Evolutionary conservation across 2,797 vertebrate species (phyloP).

Genomic region (Aeoliscus strigatus): DNA sequence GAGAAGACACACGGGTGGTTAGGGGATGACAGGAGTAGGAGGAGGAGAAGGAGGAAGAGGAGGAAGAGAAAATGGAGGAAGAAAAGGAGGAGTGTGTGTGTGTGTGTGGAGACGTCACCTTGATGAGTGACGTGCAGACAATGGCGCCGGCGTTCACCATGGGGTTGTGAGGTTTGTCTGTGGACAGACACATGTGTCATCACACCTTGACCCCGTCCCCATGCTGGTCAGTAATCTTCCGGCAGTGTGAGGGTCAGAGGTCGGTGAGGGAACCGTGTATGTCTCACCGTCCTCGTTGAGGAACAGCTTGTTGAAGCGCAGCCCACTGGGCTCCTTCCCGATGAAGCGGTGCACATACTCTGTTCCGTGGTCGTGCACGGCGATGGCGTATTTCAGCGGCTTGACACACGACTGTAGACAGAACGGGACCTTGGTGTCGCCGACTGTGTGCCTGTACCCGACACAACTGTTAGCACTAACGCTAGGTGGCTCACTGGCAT

Average conservation of each 20-base stretch:
- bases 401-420: slow-evolving; percentile 98
- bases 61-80: too few relatives aligned
- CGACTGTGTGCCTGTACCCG: slow-evolving; percentile 85
- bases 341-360: slow-evolving; percentile 97
- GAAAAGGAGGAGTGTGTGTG: too few relatives aligned
- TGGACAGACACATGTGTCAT: too few relatives aligned
- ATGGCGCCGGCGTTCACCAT: slow-evolving; percentile 99
- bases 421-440: slow-evolving; percentile 98
- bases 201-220: too few relatives aligned
- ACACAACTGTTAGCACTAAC: too few relatives aligned
- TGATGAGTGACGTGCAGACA: slow-evolving; percentile 95
- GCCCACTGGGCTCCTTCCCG: slow-evolving; percentile 95
- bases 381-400: slow-evolving; percentile 94
- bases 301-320: slow-evolving; percentile 98
- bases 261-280: too few relatives aligned
- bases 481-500: too few relatives aligned
- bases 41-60: too few relatives aligned
- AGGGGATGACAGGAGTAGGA: too few relatives aligned
- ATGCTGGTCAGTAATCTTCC: too few relatives aligned
- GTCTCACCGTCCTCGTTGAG: slow-evolving; percentile 94
- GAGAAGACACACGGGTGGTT: slow-evolving; percentile 21
- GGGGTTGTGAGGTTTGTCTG: slow-evolving; percentile 98
- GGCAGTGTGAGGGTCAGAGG: too few relatives aligned
- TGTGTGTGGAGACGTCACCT: too few relatives aligned
- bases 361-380: slow-evolving; percentile 94